These are phyloP conservation scores for Anolis sagrei DNA, from an alignment of 2,113 vertebrate species.

Conservation along the genomic window DNA sequence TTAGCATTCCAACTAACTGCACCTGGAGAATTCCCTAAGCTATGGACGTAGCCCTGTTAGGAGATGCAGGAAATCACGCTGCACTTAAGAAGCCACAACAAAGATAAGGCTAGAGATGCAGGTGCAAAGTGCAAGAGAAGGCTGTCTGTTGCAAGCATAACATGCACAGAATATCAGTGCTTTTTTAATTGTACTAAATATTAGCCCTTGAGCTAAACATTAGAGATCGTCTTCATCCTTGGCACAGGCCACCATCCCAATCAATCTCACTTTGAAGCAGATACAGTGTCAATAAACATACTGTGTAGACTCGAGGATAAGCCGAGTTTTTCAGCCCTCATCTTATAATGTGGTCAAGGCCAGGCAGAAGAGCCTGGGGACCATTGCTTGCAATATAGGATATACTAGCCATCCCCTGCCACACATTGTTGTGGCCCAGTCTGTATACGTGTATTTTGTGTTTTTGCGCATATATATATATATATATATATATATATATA, in stretches of 20 bases:
- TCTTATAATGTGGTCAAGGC: no score
- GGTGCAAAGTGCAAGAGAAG: conserved; percentile 39
- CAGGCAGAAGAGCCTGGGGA: no score
- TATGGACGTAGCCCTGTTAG: fast-evolving
- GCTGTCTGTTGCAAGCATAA: conserved; percentile 28
- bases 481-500: no score
- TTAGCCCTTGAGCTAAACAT: neutral
- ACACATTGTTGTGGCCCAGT: no score
- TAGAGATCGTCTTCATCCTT: no score
- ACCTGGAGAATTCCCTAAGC: conserved; percentile 34
- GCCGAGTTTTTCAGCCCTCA: no score
- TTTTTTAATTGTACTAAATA: neutral
- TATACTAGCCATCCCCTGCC: no score
- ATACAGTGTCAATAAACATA: no score
- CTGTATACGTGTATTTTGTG: no score
- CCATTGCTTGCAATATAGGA: no score
- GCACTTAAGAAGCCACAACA: conserved; percentile 43
- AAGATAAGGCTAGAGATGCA: conserved; percentile 17
- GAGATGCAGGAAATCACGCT: conserved; percentile 14
- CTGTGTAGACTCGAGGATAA: no score
- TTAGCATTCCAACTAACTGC: neutral
- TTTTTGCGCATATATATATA: no score
- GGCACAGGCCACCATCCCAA: neutral
- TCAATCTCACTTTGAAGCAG: neutral
- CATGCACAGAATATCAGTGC: neutral